phyloP scores from a whole-genome alignment of 2,888 invertebrate species.

The Rhagonycha fulva region DNA sequence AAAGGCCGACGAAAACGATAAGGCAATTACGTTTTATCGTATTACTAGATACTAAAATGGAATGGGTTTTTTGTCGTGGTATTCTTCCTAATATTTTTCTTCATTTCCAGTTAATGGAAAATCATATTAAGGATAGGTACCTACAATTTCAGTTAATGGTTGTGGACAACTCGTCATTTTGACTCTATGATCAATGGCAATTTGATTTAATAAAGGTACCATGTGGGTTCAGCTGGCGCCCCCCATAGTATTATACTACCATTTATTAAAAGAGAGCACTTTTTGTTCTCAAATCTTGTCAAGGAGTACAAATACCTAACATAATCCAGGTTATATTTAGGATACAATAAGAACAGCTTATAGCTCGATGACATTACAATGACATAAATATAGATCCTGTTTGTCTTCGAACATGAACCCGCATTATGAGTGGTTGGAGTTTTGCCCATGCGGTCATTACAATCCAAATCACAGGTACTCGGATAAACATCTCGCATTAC shows the following conservation, averaged over 20 bases:
- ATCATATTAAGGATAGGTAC: too few species aligned
- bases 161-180: background rate
- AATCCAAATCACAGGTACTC: slow-evolving; percentile 36
- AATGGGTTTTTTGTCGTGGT: slow-evolving; percentile 6
- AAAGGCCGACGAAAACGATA: slow-evolving; percentile 22
- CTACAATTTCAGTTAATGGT: background rate
- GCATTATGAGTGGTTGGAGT: slow-evolving; percentile 48
- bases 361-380: slow-evolving; percentile 53
- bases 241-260: background rate
- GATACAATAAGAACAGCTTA: slow-evolving; percentile 49
- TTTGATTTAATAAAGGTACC: slow-evolving; percentile 7
- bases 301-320: slow-evolving; percentile 34
- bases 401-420: slow-evolving; percentile 51
- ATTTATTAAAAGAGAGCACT: slow-evolving; percentile 12
- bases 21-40: slow-evolving; percentile 30
- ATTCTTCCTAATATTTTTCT: background rate
- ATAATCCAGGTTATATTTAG: slow-evolving; percentile 48
- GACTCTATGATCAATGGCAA: slow-evolving; percentile 17
- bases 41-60: slow-evolving; percentile 25
- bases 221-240: slow-evolving; percentile 27
- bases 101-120: background rate
- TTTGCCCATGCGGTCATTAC: slow-evolving; percentile 50
- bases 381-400: slow-evolving; percentile 55
- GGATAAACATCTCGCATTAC: slow-evolving; percentile 54
- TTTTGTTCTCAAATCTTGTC: slow-evolving; percentile 23